Evolutionary conservation across 2,797 vertebrate genomes (phyloP), one percentile per base, ranked within the genome.

Genomic region (Chelon labrosus): DNA sequence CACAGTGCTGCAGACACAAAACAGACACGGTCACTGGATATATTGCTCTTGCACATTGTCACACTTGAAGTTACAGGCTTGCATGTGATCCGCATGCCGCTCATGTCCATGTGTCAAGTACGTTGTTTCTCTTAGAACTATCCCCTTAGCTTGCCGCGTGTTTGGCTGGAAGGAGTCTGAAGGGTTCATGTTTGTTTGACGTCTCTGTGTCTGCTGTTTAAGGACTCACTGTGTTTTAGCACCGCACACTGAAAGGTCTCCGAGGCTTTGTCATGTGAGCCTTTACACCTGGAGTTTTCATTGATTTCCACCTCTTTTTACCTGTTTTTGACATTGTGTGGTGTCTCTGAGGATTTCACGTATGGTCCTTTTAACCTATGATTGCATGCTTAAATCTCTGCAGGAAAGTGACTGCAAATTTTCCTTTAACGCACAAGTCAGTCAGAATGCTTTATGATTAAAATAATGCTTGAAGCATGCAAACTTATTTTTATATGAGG

Each of bases 1-100:
- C 94, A 95, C 82, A 95, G 83, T 0, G 94, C 94, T 95, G 87
- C 20, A 62, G 88, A 89, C 85, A 92, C 31, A 90, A 71, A 79
- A 62, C 82, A 92, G 80, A 87, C 73, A 12, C 10, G 16, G 39
- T 71, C 20, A 64, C 64, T 50, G 51, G 27, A 61, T 10, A 46
- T 49, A 19, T 19, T 49, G n/a, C 46, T 49, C 16, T 17, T 19
- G 27, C 77, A 47, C 64, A 5, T 19, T 39, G n/a, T 47, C 12
- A 37, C 61, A 46, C 54, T 41, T 7, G 4, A 55, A 9, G 7
- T 55, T 37, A 37, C 16, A 16, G 27, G 12, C 27, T 14, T 59
- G 31, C 41, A n/a, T 60, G n/a, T 47, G 54, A 52, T 25, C 50
- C 19, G 25, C n/a, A 46, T 7, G 16, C 56, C 25, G n/a, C 5